Conservation (phyloP, 2,113 vertebrate species). For the Atherinomorus stipes region DNA sequence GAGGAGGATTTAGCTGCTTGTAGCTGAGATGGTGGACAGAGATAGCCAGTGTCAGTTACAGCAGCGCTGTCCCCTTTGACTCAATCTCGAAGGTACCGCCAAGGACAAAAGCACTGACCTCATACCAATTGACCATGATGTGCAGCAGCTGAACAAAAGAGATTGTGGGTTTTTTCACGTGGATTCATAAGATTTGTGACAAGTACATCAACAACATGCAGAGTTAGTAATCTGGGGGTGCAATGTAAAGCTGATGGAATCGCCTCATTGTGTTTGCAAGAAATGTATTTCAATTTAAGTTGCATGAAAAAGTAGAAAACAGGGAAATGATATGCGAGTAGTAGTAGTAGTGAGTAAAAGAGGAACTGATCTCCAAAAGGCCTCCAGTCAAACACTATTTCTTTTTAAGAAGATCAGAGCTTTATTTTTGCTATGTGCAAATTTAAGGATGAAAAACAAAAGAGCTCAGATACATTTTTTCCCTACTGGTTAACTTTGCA, state of each 20-base stretch:
- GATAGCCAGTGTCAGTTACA: conserved; percentile 76
- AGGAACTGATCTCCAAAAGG: not conserved
- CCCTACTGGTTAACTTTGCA: no score
- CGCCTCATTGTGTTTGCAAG: not conserved
- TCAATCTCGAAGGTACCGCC: conserved; percentile 53
- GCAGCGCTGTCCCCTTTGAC: conserved; percentile 37
- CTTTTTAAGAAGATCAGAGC: no score
- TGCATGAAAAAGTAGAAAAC: not conserved
- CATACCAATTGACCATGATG: conserved; percentile 35
- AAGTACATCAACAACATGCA: not conserved
- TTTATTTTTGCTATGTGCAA: no score
- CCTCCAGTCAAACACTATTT: not conserved
- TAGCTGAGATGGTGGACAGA: conserved; percentile 50
- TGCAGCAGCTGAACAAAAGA: conserved; percentile 2
- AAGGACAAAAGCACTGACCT: conserved; percentile 66
- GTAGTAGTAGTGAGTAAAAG: no score
- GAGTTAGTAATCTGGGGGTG: no score
- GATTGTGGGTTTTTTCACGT: not conserved
- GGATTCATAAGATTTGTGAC: not conserved
- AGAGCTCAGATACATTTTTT: not conserved
- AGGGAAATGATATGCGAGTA: not conserved
- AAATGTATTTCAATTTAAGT: not conserved
- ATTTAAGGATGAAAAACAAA: no score
- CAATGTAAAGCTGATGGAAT: not conserved
- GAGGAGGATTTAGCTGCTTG: conserved; percentile 37